Conservation (phyloP, 2,797 vertebrate species). For the Thripadectes ignobilis region DNA sequence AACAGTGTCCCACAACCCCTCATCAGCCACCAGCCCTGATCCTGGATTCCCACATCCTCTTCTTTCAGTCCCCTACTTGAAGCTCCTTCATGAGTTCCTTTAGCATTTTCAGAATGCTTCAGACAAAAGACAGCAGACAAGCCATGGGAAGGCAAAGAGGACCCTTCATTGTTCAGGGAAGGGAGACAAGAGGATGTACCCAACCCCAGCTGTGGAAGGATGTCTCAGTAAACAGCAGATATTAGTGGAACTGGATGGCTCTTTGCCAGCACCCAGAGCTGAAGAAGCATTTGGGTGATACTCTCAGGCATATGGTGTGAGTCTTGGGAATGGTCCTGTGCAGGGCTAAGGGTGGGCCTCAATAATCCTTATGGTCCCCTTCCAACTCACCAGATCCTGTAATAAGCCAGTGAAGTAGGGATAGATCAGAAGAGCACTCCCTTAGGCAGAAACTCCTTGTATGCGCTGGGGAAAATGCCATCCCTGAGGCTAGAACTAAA, state of each 20-base stretch:
- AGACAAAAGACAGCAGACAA: background rate
- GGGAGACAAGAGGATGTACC: background rate
- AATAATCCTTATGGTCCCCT: background rate
- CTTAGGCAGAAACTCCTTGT: background rate
- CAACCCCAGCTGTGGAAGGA: background rate
- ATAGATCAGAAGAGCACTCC: background rate
- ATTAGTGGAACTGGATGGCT: background rate
- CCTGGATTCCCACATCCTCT: background rate
- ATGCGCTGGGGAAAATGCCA: background rate
- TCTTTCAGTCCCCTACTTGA: background rate
- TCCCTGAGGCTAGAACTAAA: background rate
- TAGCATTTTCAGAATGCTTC: background rate
- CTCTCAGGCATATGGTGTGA: background rate
- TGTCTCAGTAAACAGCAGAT: background rate
- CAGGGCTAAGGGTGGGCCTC: background rate
- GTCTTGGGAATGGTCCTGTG: no score
- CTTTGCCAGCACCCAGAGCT: background rate
- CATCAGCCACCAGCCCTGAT: background rate
- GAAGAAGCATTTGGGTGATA: background rate
- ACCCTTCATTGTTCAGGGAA: background rate
- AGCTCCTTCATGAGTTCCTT: background rate
- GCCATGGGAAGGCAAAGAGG: background rate
- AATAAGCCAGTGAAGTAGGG: fast-evolving
- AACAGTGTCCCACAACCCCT: background rate
- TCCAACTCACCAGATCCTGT: background rate